Base-by-base conservation (phyloP, 2,797 vertebrate species). In the Phataginus tetradactyla region DNA sequence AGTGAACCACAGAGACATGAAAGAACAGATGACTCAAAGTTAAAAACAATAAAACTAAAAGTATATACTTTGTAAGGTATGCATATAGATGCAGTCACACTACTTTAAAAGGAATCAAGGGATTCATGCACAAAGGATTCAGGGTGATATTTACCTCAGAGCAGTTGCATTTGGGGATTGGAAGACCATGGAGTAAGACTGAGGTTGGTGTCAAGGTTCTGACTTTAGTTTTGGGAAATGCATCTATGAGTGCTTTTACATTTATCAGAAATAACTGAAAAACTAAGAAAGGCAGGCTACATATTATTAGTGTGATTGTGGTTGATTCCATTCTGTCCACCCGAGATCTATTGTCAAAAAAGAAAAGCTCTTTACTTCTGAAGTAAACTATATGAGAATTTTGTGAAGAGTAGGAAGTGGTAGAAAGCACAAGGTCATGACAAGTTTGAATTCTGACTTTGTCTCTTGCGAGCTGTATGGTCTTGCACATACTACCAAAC, bases 241-340 rank as follows among this genome's bases (percentile, higher is more conserved):
- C 25, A 34, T 55, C 32, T 79, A 7, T 13, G 2, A 8, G 27
- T 37, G 32, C 13, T 87, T 45, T 84, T 51, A 49, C 3, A 32
- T 45, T 64, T 85, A 68, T 86, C 89, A 72, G 59, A 61, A 86
- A 89, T 32, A 83, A 91, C 15, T 88, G n/a, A 49, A 81, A 78
- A 86, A 23, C 14, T 14, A 93, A 89, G 51, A 39, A 71, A 49
- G 88, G 29, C 25, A 34, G 27, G 7, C 15, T 86, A 1, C 59
- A 0, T 5, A 15, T 85, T 69, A 42, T 51, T 84, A 64, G 27
- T 66, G 15, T 20, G 11, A 27, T 59, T 81, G 12, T 55, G 45
- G 5, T 32, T 81, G 53, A 59, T 72, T 66, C 25, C 25, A 81
- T 85, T 93, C 51, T 84, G 42, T 72, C 63, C n/a, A 45, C 27